phyloP scores from a whole-genome alignment of 2,797 vertebrate species.

The Nothura maculosa region DNA sequence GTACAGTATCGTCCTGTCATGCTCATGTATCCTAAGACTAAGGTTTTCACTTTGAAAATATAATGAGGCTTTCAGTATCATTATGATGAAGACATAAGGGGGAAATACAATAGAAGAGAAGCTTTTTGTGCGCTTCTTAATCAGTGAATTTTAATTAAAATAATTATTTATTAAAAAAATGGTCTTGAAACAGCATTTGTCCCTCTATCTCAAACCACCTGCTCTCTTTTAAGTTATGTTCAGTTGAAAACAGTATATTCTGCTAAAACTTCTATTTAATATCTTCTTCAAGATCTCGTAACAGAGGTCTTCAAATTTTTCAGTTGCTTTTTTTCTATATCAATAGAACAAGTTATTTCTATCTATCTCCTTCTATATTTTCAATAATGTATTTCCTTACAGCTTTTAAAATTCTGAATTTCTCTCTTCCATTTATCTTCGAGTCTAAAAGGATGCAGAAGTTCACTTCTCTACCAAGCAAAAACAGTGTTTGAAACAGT shows the following conservation, averaged over 20 bases:
- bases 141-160: background rate
- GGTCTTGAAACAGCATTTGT: background rate
- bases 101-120: background rate
- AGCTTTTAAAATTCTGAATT: background rate
- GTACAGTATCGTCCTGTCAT: background rate
- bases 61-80: slow-evolving; percentile 42
- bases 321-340: background rate
- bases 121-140: background rate
- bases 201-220: background rate
- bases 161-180: background rate
- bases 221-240: background rate
- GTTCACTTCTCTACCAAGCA: fast-evolving
- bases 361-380: background rate
- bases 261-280: background rate
- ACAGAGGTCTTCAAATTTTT: background rate
- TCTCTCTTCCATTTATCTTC: background rate
- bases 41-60: slow-evolving; percentile 46
- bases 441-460: background rate
- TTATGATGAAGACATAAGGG: background rate
- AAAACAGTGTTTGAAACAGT: background rate
- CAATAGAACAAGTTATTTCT: background rate
- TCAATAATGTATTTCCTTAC: background rate
- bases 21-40: slow-evolving; percentile 29
- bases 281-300: background rate
- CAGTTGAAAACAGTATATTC: background rate